Evolutionary conservation across 1,140 invertebrate genomes (phyloP), one percentile per base, ranked within the genome.

Genomic region (Archivesica marissinica): DNA sequence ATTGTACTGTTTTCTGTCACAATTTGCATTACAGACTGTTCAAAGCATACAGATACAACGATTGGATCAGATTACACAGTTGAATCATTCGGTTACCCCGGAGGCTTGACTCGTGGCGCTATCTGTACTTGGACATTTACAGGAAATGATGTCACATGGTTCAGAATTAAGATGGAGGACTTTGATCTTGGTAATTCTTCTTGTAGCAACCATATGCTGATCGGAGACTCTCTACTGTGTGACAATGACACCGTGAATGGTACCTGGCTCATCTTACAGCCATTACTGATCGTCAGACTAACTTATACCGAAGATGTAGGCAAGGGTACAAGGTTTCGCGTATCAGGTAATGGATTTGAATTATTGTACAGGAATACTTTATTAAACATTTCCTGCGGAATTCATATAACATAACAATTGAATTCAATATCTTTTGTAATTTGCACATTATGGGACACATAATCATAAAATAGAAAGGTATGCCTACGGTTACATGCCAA

Each of bases 21-120:
- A 28, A 35, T 35, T 20, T n/a, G 3, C 33, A 72, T 76, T 76
- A 54, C 72, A 76, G 72, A 52, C 30, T 76, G 72, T 59, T 77
- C 74, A 20, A 56, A 35, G 11, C 11, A 44, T 17, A 56, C n/a
- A 6, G 13, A 77, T 30, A 77, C 74, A 59, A 25, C 54, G 2
- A n/a, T 77, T 28, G 74, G 74, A n/a, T 23, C 41, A 2, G 30
- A 28, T 39, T 56, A 56, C 39, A 1, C 20, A 2, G 11, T 77
- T 41, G n/a, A 59, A 50, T 77, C 28, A n/a, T 52, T 33, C 2
- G 74, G 74, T n/a, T 77, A 77, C n/a, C 54, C 50, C 20, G 6
- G 50, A 56, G 74, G n/a, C 30, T 39, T 77, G 20, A 35, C 30
- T 23, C 4, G 13, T 39, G 74, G 74, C 35, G 74, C 47, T 52